A percentile compares a stretch with the other conserved stretches of the same genome.
phyloP scores from a whole-genome alignment of 1,140 invertebrate species.

The Leptinotarsa texana region DNA sequence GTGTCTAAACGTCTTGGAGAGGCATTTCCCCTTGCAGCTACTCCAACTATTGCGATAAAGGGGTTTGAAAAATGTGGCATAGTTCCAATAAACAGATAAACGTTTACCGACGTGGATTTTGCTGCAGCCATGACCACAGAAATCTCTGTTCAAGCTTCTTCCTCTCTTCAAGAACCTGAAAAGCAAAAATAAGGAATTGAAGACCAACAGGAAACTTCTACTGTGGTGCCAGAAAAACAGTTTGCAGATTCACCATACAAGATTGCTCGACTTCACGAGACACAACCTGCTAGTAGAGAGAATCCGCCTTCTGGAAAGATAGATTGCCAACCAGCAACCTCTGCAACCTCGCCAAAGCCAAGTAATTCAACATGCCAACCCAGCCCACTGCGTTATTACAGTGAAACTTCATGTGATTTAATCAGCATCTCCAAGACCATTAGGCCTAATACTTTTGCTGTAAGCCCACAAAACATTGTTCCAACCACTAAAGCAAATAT shows the following conservation, averaged over 20 bases:
- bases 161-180: constrained; percentile 7
- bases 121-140: background rate
- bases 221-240: constrained; percentile 1
- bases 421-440: constrained; percentile 7
- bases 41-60: background rate
- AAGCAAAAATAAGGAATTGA: background rate
- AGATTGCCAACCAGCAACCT: background rate
- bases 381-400: no score
- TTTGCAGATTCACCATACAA: background rate
- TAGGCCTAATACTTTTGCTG: background rate
- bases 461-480: background rate
- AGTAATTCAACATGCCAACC: constrained; percentile 2
- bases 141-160: background rate
- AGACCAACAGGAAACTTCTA: constrained; percentile 3
- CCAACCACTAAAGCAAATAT: background rate
- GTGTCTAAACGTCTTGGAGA: background rate
- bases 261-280: background rate
- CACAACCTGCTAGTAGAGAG: background rate
- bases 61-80: background rate
- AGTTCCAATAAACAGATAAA: background rate
- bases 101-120: constrained; percentile 6
- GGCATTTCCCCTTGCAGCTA: background rate
- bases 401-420: no score
- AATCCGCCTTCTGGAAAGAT: constrained; percentile 1
- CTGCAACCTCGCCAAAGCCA: constrained; percentile 7